Conservation (phyloP, 1,140 invertebrate genomes). For the Atta cephalotes region DNA sequence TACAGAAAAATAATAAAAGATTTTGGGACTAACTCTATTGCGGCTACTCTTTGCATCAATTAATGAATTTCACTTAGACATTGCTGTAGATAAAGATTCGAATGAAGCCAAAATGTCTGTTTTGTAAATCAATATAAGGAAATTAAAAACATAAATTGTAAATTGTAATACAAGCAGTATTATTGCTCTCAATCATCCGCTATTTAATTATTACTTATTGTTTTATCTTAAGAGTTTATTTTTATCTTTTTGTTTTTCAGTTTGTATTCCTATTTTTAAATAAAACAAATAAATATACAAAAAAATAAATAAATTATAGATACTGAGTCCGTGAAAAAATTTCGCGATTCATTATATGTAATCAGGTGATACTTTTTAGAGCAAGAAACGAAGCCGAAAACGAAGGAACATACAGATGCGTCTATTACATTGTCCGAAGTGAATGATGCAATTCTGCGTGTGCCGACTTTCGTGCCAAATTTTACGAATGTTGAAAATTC, state of each 20-base stretch:
- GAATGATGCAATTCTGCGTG: slow-evolving; percentile 85
- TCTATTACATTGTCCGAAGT: slow-evolving; percentile 80
- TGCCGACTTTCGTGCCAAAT: slow-evolving; percentile 90
- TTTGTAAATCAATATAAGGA: no score
- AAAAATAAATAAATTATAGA: neutral
- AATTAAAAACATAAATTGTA: no score
- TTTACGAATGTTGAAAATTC: slow-evolving; percentile 88
- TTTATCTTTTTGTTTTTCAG: neutral
- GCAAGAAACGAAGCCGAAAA: slow-evolving; percentile 72
- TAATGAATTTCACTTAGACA: no score
- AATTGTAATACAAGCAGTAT: no score
- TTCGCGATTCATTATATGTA: neutral
- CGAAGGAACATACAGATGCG: slow-evolving; percentile 73
- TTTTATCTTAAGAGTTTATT: no score
- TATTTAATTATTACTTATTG: no score
- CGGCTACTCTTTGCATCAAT: no score
- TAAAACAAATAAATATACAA: neutral
- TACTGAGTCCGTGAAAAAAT: neutral
- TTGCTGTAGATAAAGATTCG: no score
- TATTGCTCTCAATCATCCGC: no score
- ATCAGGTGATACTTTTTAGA: slow-evolving; percentile 67
- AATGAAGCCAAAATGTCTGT: no score
- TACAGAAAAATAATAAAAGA: no score
- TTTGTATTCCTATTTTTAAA: neutral
- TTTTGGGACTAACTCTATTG: no score